Evolutionary conservation across 2,797 vertebrate species (phyloP), one percentile per base, ranked within the genome.

Genomic region (Epinephelus malabaricus): DNA sequence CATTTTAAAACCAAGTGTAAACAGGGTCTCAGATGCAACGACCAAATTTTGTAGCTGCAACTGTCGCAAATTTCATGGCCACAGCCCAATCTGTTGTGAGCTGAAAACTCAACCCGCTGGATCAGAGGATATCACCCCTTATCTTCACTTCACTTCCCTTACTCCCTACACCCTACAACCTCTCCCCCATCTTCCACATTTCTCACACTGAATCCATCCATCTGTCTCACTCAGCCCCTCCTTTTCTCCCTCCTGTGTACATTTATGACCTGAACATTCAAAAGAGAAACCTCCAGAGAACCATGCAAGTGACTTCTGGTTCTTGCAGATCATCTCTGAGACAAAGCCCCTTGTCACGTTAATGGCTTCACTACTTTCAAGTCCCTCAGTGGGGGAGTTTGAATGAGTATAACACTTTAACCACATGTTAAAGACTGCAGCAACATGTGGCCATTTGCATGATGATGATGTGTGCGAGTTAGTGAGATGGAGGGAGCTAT

Each of bases 281-380:
- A 64, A 66, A 73, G 76, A 53, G 46, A 11, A 53, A 56, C 65
- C 85, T 66, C 75, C 14, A 53, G 76, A 79, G 69, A 68, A 45
- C 23, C 5, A 12, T 43, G 59, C 25, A 19, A 63, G 64, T 38
- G 78, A 67, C 70, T 78, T 60, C 73, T 30, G 53, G 63, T 61
- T 64, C 68, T 60, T 38, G 74, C 53, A 55, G 80, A 69, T 68
- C 78, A 71, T 77, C 72, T 54, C 21, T 27, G 60, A 85, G 74
- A 84, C 87, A 88, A 88, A 82, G 84, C 66, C 73, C 18, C 79
- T 78, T 82, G 84, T 86, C 87, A 85, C 85, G 72, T 83, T 81
- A 81, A 89, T 83, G 72, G 78, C 3, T 85, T 83, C 68, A 59
- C 65, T 60, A 23, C 56, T 76, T 78, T 76, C 73, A 69, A 65